A percentile compares a stretch with the other conserved stretches of the same genome.
Evolutionary conservation across 2,888 invertebrate species (phyloP).

Genomic region (Synanthedon myopaeformis): DNA sequence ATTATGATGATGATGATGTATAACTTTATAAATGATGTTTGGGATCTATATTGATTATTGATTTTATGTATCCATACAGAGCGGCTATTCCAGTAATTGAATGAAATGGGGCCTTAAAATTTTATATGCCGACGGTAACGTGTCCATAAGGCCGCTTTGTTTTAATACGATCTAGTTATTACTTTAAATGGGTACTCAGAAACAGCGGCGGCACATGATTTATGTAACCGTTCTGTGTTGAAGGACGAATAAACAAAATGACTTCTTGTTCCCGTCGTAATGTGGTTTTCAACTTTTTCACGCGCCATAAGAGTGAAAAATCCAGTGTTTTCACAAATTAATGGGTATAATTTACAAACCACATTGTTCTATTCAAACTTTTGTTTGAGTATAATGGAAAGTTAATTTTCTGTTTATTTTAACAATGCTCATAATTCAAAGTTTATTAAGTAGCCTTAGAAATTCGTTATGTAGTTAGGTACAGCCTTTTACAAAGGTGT

Average conservation of each 20-base stretch:
- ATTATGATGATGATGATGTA: too few relatives aligned
- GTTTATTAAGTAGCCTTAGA: neutral
- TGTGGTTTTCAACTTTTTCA: neutral
- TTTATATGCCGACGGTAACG: constrained; percentile 3
- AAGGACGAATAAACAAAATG: constrained; percentile 26
- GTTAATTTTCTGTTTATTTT: neutral
- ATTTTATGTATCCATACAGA: too few relatives aligned
- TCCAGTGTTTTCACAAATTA: neutral
- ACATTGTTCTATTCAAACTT: neutral
- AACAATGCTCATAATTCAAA: neutral
- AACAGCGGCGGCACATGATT: constrained; percentile 41
- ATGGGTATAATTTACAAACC: neutral
- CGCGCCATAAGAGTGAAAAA: neutral
- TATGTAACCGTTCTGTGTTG: constrained; percentile 16
- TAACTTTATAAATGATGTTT: too few relatives aligned
- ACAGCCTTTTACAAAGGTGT: too few relatives aligned
- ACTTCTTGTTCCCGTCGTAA: constrained; percentile 12
- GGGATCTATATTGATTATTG: too few relatives aligned
- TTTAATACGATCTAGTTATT: constrained; percentile 46
- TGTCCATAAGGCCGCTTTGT: constrained; percentile 17
- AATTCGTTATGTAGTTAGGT: too few relatives aligned
- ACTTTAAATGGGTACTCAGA: constrained; percentile 45
- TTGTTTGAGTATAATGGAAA: neutral
- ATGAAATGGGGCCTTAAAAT: constrained; percentile 1
- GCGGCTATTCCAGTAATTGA: constrained; percentile 9